phyloP scores from a whole-genome alignment of 2,888 invertebrate genomes.

The Colostygia pectinataria region DNA sequence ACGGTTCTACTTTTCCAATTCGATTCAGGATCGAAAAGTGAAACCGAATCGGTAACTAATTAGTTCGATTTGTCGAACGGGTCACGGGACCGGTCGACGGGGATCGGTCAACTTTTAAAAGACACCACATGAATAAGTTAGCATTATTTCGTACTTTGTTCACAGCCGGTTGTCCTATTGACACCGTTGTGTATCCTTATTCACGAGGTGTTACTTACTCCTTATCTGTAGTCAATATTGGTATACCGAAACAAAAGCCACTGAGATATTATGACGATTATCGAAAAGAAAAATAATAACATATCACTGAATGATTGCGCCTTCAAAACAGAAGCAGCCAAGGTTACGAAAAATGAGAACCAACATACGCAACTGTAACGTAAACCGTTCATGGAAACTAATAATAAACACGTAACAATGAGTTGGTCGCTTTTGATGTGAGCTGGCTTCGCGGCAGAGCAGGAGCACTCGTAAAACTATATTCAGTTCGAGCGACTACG shows the following conservation, averaged over 20 bases:
- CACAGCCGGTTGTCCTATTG: slow-evolving; percentile 58
- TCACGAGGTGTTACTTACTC: slow-evolving; percentile 38
- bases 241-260: slow-evolving; percentile 39
- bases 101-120: slow-evolving; percentile 57
- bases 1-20: slow-evolving; percentile 51
- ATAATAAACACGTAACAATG: slow-evolving; percentile 79
- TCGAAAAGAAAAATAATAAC: slow-evolving; percentile 40
- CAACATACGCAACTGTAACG: slow-evolving; percentile 58
- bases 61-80: slow-evolving; percentile 64
- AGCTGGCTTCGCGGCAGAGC: slow-evolving; percentile 64
- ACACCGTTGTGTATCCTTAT: slow-evolving; percentile 65
- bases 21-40: slow-evolving; percentile 63
- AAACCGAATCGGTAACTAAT: slow-evolving; percentile 66
- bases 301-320: slow-evolving; percentile 46
- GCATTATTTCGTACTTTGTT: slow-evolving; percentile 61
- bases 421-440: slow-evolving; percentile 67
- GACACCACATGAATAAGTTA: slow-evolving; percentile 65
- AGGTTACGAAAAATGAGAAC: slow-evolving; percentile 66
- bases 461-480: slow-evolving; percentile 73
- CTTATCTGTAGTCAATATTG: slow-evolving; percentile 42
- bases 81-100: slow-evolving; percentile 57
- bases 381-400: slow-evolving; percentile 68
- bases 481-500: slow-evolving; percentile 63
- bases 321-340: slow-evolving; percentile 52
- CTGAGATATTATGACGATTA: slow-evolving; percentile 40